Evolutionary conservation across 2,797 vertebrate species (phyloP).

Genomic region (Enoplosus armatus): DNA sequence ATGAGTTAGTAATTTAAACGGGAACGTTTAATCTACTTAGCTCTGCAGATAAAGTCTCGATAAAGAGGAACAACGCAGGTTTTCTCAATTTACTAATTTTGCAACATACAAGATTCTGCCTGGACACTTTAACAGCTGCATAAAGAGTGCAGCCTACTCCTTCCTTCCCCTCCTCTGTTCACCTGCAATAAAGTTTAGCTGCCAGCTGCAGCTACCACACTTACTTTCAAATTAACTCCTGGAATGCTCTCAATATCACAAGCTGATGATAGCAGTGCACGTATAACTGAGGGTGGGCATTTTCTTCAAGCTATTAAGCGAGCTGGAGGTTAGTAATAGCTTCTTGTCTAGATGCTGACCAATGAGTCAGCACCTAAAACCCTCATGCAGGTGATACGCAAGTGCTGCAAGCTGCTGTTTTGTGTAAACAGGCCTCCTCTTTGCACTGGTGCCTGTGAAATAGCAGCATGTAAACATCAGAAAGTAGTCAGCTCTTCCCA

Average conservation of each 20-base stretch:
- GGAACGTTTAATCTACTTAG: neutral
- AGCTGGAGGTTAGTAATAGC: neutral
- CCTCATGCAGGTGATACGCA: constrained; percentile 7
- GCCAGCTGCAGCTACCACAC: constrained; percentile 26
- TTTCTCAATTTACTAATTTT: neutral
- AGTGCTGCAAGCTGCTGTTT: constrained; percentile 23
- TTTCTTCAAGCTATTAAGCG: constrained; percentile 4
- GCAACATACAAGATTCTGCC: neutral
- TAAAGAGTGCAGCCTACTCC: neutral
- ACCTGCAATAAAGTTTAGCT: constrained; percentile 8
- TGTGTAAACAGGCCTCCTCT: constrained; percentile 27
- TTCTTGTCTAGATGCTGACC: constrained; percentile 13
- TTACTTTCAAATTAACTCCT: constrained; percentile 31
- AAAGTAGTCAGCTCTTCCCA: neutral
- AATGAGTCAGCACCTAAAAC: constrained; percentile 17
- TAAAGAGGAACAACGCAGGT: neutral
- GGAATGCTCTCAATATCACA: constrained; percentile 36
- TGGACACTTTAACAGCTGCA: neutral
- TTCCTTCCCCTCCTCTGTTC: constrained; percentile 6
- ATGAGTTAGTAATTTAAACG: neutral
- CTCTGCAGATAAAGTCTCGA: neutral
- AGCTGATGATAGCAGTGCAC: constrained; percentile 15
- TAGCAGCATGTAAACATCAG: constrained; percentile 15
- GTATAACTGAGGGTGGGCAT: neutral
- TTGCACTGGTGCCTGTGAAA: constrained; percentile 10